A percentile compares a stretch with the other conserved stretches of the same genome.
phyloP scores from a whole-genome alignment of 2,113 vertebrate species.

The Bos javanicus region DNA sequence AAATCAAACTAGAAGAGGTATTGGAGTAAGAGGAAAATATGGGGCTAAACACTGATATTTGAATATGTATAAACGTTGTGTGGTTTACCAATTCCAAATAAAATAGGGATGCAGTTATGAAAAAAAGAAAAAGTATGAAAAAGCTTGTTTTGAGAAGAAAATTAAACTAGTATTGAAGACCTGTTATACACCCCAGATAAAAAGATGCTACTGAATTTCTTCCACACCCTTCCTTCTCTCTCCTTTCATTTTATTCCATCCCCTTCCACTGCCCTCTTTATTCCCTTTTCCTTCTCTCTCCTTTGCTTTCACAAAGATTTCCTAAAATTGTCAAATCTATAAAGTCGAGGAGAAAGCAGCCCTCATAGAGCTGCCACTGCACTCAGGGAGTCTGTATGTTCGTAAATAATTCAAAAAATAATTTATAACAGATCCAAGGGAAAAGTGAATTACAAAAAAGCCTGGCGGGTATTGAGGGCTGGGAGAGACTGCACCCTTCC shows the following conservation, averaged over 20 bases:
- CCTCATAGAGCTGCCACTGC: not conserved
- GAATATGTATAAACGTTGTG: not conserved
- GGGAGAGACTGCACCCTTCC: not conserved
- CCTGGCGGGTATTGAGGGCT: not conserved
- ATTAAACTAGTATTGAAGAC: not conserved
- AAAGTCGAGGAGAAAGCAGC: not conserved
- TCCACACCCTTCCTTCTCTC: not conserved
- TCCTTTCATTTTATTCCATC: not conserved
- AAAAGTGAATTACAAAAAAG: not conserved
- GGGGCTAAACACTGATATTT: not conserved
- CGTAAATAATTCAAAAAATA: not conserved
- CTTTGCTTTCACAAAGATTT: not conserved
- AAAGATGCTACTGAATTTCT: not conserved
- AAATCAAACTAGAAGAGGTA: not conserved
- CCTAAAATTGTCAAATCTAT: not conserved
- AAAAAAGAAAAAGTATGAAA: not conserved
- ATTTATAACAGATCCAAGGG: not conserved
- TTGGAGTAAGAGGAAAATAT: not conserved
- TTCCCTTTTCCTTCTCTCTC: not conserved
- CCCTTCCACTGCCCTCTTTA: not conserved
- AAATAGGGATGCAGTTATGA: not conserved
- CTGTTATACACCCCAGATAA: not conserved
- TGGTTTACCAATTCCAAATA: not conserved
- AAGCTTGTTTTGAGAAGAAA: not conserved
- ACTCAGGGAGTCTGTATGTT: not conserved